These are phyloP conservation scores for Drosophila phalerata DNA, from an alignment of 2,888 invertebrate species.

Conservation along the genomic window DNA sequence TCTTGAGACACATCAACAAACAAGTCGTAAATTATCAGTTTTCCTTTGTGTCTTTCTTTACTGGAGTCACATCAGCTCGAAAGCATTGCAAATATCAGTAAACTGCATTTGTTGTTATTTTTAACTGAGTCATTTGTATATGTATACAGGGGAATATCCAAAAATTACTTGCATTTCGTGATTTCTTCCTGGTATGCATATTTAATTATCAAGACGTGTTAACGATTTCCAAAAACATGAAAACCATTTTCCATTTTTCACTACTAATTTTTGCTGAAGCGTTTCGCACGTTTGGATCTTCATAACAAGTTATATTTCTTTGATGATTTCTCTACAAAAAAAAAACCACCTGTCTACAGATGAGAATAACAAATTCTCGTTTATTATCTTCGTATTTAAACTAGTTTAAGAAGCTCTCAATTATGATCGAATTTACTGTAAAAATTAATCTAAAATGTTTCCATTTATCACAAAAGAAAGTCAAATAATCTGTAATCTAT, in stretches of 20 bases:
- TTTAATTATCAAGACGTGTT: conserved; percentile 11
- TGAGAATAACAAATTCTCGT: conserved; percentile 15
- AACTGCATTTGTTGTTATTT: conserved; percentile 26
- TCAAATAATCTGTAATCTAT: neutral
- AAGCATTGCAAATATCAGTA: conserved; percentile 49
- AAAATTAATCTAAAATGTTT: conserved; percentile 2
- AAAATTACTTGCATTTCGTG: conserved; percentile 3
- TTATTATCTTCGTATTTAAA: conserved; percentile 37
- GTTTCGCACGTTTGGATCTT: neutral
- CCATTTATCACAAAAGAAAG: neutral
- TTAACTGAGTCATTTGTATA: conserved; percentile 8
- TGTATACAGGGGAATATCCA: conserved; percentile 4
- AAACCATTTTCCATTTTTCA: neutral
- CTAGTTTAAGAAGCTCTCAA: conserved; percentile 24
- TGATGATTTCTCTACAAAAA: conserved; percentile 2
- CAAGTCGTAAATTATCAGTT: conserved; percentile 2
- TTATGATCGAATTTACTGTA: neutral
- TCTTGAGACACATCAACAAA: neutral
- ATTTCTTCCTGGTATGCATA: conserved; percentile 1
- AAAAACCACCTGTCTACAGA: neutral
- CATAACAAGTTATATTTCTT: conserved; percentile 6
- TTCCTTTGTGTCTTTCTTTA: conserved; percentile 1
- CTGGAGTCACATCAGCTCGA: conserved; percentile 26
- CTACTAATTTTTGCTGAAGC: neutral
- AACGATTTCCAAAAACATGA: conserved; percentile 1